Base-by-base conservation (phyloP, 1,140 invertebrate species). In the Eupeodes corollae region DNA sequence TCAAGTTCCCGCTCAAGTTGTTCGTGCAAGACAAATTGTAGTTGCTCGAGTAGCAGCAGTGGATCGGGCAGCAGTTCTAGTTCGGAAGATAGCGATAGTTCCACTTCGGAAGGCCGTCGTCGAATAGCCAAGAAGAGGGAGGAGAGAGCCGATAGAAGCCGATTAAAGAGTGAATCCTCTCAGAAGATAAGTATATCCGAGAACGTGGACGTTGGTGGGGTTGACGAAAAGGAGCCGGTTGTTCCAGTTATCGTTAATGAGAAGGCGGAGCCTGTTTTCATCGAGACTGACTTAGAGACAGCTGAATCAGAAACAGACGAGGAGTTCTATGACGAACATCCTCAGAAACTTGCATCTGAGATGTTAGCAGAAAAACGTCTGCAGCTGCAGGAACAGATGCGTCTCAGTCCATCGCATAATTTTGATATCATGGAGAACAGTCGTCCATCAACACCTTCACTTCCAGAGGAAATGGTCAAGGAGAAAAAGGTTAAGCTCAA, bases 311-410 rank as follows among this genome's bases (percentile, higher is more conserved):
- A 85, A 37, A 87, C 86, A 2, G 87, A 90, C 62, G 86, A 88
- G 70, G 84, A 88, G 53, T 89, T 89, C 68, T 88, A 89, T 61
- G 85, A 88, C 61, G 77, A 85, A 54, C 74, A 86, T 70, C 86
- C 86, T 1, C 82, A 86, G 52, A 73, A 73, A 50, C 59, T 83
- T 38, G 80, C 79, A 1, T 82, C 75, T 46, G 83, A 86, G 63
- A 44, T 84, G 41, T 55, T 85, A 18, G 77, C 77, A 10, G 82
- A 87, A 55, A 86, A 85, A 66, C 75, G 82, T 6, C 82, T 83
- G 55, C 80, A 83, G 50, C 50, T 83, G 32, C 65, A 83, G 56
- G 54, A 75, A 2, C 55, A 79, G 35, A 77, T 79, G 2, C 70
- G 75, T 3, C 73, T 75, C 6, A 75, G 73, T 0, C 68, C 77